These are phyloP conservation scores for Dexiosoma caninum DNA, from an alignment of 2,888 invertebrate species.

Conservation along the genomic window DNA sequence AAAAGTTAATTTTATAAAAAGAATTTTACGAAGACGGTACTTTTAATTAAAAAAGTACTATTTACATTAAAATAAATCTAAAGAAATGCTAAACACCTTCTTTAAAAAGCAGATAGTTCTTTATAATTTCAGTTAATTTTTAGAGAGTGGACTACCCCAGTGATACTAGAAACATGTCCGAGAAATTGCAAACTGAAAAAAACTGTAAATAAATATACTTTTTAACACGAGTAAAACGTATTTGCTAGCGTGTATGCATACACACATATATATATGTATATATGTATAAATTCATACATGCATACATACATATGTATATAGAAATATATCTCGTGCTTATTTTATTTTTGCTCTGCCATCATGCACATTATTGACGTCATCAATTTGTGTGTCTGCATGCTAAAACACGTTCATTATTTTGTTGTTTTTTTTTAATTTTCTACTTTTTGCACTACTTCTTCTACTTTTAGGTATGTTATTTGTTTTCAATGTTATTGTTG, in stretches of 20 bases:
- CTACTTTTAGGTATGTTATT: background rate
- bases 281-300: no score
- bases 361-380: conserved; percentile 61
- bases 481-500: conserved; percentile 10
- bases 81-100: no score
- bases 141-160: no score
- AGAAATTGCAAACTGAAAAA: background rate
- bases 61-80: background rate
- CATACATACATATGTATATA: no score
- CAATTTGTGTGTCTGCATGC: conserved; percentile 49
- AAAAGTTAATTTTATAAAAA: no score
- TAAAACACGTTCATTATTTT: conserved; percentile 48
- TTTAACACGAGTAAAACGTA: conserved; percentile 6
- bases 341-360: conserved; percentile 40
- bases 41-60: background rate
- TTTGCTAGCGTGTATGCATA: conserved; percentile 41
- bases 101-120: no score
- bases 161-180: no score
- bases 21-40: no score
- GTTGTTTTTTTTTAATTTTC: conserved; percentile 17
- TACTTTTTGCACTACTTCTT: conserved; percentile 8
- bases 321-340: conserved; percentile 57
- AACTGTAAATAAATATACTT: background rate
- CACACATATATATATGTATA: no score
- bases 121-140: no score